Evolutionary conservation across 1,140 invertebrate genomes (phyloP), one percentile per base, ranked within the genome.

Genomic region (Melipona quadrifasciata): DNA sequence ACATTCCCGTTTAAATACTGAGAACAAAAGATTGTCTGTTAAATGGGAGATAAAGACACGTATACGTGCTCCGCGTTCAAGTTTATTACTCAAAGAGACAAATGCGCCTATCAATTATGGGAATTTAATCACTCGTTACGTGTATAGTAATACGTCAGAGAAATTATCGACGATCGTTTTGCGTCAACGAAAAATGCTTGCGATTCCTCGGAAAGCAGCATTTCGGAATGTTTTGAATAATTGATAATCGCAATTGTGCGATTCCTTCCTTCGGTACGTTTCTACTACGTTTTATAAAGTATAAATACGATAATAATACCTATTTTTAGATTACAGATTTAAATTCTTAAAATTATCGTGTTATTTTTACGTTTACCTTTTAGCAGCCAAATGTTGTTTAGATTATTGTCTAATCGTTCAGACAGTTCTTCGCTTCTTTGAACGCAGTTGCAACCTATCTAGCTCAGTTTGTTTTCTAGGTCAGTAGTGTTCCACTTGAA

Each of bases 381-480:
- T 19, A 34, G 24, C 12, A 34, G 27, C 24, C 2, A 4, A 34
- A 8, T 31, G 8, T 47, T 47, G 39, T 47, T 47, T 47, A 8
- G 39, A 47, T 47, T 47, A 47, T 6, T 47, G 39, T 47, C 8
- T 47, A 47, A 47, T 47, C 8, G 39, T 47, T 47, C 0, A 47
- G 39, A 47, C 39, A 6, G 8, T 10, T 47, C 39, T 6, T 82
- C 27, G 31, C 19, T 83, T 79, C 39, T 79, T 61, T 27, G 68
- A 61, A 39, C 39, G 34, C 65, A 72, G 67, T 84, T 79, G 57
- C 58, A 77, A 57, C 79, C 82, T 71, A 83, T 83, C 79, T 58
- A 61, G 67, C 53, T 84, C 67, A 76, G 76, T 68, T 79, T 79
- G 67, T 34, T 84, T 71, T 84, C 82, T 84, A 51, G 82, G 82